Base-by-base conservation (phyloP, 2,113 vertebrate species). In the Phasianus colchicus region DNA sequence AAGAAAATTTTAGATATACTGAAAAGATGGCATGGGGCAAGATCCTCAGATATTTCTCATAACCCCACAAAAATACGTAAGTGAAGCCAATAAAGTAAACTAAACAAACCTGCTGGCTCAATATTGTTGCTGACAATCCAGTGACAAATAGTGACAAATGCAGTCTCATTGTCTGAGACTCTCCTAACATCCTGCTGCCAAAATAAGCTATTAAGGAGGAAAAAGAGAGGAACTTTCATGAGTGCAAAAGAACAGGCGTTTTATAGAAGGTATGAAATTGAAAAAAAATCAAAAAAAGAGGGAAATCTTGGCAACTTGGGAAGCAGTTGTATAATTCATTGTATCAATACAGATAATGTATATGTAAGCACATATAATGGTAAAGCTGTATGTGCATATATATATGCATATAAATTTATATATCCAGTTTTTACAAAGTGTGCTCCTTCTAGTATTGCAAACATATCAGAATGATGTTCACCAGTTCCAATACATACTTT, bases 401-500 rank as follows among this genome's bases (percentile, higher is more conserved):
- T n/a, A 29, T 36, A 63, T 38, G 20, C 18, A 17, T 11, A 20
- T 27, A 29, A 24, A 34, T n/a, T 58, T n/a, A 58, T 20, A n/a
- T 32, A 4, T 6, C 9, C 29, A 55, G 15, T 54, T 88, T 40
- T 73, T 8, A 42, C 3, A 45, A 3, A 67, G 45, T n/a, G 24
- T 45, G 11, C n/a, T 52, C 8, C 21, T 86, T 17, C 30, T n/a
- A 19, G 27, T 36, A 54, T 54, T 76, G 65, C 6, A 75, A 45
- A 50, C 0, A 2, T 63, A 34, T 14, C 32, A 83, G 36, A 77
- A 61, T 50, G 21, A 42, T 32, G 32, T 52, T 29, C 57, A 66
- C 15, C 36, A 40, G 8, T n/a, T 52, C 21, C 47, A 57, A 43
- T 0, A 0, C 5, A 22, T 2, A 52, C n/a, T 11, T 83, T 34